Base-by-base conservation (phyloP, 1,140 invertebrate genomes). In the Apocrypta bakeri region DNA sequence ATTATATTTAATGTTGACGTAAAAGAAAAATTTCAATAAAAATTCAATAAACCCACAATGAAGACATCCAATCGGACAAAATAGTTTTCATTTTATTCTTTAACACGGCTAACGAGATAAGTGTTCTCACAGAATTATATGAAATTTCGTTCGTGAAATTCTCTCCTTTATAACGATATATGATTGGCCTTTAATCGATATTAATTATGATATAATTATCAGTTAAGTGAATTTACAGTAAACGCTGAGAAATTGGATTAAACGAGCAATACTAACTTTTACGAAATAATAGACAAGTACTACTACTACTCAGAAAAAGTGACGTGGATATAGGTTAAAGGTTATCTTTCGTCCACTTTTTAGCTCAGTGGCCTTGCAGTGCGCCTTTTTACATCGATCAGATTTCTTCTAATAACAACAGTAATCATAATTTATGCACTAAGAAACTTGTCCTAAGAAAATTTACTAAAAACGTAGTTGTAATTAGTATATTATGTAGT, bases 171-270 rank as follows among this genome's bases (percentile, higher is more conserved):
- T 12, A 66, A 66, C 24, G 63, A 66, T 2, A 9, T 14, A 66
- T 11, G n/a, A 66, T 66, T 29, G 9, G 63, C 63, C 27, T 27
- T 66, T 66, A 66, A 66, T 66, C 27, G 48, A 0, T 21, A 21
- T 17, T 6, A 56, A 56, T 56, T n/a, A n/a, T 66, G 2, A 4
- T 25, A 66, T 11, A 3, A 66, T 29, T 24, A 3, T 24, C 12
- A 21, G 68, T 31, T 71, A 71, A 71, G 33, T 6, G 29, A 31
- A 33, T 71, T 71, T 71, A 37, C 68, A 17, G 68, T 37, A 37
- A 71, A 25, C 31, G n/a, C 68, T 21, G 31, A 17, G 68, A 24
- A 29, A 33, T 37, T 71, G 17, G 9, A 66, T 66, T 29, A 8
- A 27, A 66, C 63, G n/a, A 14, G 63, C 7, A 66, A 66, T 66